Evolutionary conservation across 2,797 vertebrate species (phyloP).

Genomic region (Clarias laeviceps): DNA sequence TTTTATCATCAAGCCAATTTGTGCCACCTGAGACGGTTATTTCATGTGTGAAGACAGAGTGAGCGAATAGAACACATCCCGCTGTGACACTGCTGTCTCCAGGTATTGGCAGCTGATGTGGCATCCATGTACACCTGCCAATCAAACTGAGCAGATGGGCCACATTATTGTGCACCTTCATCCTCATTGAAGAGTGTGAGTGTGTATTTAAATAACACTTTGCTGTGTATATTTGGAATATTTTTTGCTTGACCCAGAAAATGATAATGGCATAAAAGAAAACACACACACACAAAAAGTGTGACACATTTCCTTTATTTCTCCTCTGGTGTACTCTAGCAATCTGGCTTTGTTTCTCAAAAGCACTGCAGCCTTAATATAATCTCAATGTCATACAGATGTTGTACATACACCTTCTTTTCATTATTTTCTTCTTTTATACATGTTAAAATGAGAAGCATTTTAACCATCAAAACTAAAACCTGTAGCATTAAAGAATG

Average conservation of each 20-base stretch:
- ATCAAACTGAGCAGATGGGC: constrained; percentile 70
- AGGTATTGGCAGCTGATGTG: constrained; percentile 76
- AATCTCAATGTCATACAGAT: constrained; percentile 3
- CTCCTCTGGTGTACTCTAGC: constrained; percentile 10
- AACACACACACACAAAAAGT: no score
- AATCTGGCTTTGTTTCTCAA: constrained; percentile 13
- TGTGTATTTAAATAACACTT: background rate
- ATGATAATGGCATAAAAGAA: constrained; percentile 6
- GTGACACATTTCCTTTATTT: constrained; percentile 1
- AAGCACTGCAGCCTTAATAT: constrained; percentile 16
- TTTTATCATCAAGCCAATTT: constrained; percentile 75
- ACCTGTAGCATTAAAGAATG: background rate
- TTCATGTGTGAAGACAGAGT: constrained; percentile 78
- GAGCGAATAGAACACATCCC: constrained; percentile 69
- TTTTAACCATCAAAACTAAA: background rate
- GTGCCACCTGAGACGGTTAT: constrained; percentile 82
- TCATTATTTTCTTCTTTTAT: background rate
- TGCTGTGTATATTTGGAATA: background rate
- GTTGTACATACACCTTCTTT: background rate
- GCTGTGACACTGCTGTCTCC: constrained; percentile 76
- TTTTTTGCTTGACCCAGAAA: constrained; percentile 21
- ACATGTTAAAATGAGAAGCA: background rate
- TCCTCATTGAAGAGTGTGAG: constrained; percentile 26
- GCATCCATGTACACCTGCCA: constrained; percentile 77
- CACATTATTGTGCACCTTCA: constrained; percentile 32